A percentile compares a stretch with the other conserved stretches of the same genome.
Conservation (phyloP, 2,113 vertebrate genomes). For the Hyaena hyaena region DNA sequence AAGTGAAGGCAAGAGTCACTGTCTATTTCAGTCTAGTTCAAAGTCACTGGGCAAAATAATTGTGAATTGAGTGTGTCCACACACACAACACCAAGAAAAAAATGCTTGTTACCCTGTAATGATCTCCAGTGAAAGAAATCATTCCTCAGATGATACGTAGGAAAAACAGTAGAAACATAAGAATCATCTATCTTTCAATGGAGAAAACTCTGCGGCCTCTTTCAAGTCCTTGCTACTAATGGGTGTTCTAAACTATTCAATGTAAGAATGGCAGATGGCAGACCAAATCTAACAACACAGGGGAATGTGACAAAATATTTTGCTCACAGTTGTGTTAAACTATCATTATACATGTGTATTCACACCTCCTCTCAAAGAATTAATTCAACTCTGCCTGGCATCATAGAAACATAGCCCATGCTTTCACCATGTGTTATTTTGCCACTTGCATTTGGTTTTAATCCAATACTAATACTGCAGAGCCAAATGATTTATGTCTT, state of each 20-base stretch:
- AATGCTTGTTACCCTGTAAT: background rate
- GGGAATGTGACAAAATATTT: conserved; percentile 81
- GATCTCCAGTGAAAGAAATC: background rate
- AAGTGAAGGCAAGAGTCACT: conserved; percentile 42
- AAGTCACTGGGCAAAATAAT: background rate
- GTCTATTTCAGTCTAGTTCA: background rate
- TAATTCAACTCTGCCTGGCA: conserved; percentile 74
- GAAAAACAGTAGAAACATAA: background rate
- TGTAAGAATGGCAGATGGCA: conserved; percentile 77
- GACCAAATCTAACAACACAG: conserved; percentile 72
- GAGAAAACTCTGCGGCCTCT: conserved; percentile 9
- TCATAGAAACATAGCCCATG: conserved; percentile 67
- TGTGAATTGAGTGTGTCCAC: background rate
- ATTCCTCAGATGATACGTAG: background rate
- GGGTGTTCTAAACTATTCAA: conserved; percentile 58
- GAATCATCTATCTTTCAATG: background rate
- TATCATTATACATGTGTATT: conserved; percentile 77
- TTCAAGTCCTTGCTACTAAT: conserved; percentile 48
- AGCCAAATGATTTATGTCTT: conserved; percentile 75
- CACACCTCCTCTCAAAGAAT: conserved; percentile 81
- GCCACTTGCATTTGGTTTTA: conserved; percentile 75
- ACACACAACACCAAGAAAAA: conserved; percentile 10
- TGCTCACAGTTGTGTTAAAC: conserved; percentile 78
- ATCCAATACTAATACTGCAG: conserved; percentile 70
- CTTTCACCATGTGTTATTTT: conserved; percentile 78